Evolutionary conservation across 1,140 invertebrate genomes (phyloP).

Genomic region (Cotesia typhae): DNA sequence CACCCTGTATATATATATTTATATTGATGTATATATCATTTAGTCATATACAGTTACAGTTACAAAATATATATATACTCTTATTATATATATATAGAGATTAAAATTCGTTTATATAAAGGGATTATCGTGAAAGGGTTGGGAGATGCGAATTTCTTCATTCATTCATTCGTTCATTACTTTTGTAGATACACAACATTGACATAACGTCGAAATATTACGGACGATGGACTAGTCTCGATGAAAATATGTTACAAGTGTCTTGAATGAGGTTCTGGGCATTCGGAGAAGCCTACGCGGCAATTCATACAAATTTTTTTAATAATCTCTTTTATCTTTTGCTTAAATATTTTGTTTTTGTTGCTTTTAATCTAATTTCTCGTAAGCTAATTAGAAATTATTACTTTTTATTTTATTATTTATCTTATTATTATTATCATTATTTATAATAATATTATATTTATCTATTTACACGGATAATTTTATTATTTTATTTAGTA

Average conservation of each 20-base stretch:
- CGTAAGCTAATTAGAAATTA: background rate
- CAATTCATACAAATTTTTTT: slow-evolving; percentile 19
- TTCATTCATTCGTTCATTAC: background rate
- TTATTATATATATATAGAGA: slow-evolving; percentile 50
- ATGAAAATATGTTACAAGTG: slow-evolving; percentile 44
- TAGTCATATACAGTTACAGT: slow-evolving; percentile 62
- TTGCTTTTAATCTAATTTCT: slow-evolving; percentile 6
- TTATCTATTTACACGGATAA: slow-evolving; percentile 36
- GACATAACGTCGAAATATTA: slow-evolving; percentile 39
- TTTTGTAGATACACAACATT: slow-evolving; percentile 34
- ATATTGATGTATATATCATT: slow-evolving; percentile 21
- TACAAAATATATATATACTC: slow-evolving; percentile 60
- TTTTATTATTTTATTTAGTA: slow-evolving; percentile 26
- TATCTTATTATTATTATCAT: too few species aligned
- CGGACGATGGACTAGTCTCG: slow-evolving; percentile 42
- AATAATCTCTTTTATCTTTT: too few species aligned
- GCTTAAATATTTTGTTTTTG: background rate
- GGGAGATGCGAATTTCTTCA: slow-evolving; percentile 20
- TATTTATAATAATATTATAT: background rate
- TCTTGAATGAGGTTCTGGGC: slow-evolving; percentile 5
- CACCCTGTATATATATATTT: too few species aligned
- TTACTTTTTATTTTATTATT: too few species aligned
- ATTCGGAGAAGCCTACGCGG: slow-evolving; percentile 15
- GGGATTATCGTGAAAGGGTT: slow-evolving; percentile 37
- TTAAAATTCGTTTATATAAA: slow-evolving; percentile 57